Conservation (phyloP, 2,113 vertebrate genomes). For the Guaruba guarouba region DNA sequence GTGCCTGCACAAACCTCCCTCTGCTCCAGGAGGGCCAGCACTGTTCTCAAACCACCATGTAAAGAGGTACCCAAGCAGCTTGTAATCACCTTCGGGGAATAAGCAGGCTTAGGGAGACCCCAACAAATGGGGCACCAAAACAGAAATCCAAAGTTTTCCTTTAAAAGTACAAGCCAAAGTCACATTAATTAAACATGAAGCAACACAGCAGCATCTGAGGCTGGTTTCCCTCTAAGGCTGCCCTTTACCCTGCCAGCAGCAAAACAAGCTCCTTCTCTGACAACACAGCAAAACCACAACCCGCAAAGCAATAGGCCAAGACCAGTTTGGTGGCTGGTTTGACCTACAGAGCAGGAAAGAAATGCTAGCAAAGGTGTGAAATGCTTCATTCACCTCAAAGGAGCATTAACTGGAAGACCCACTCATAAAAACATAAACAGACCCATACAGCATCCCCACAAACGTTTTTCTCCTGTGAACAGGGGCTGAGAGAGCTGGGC, state of each 20-base stretch:
- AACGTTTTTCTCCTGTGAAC: neutral
- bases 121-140: neutral
- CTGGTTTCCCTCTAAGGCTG: neutral
- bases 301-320: neutral
- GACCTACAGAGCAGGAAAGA: neutral
- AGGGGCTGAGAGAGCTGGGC: neutral
- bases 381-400: rapidly evolving
- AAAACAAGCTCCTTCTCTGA: neutral
- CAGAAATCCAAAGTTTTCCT: neutral
- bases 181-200: rapidly evolving
- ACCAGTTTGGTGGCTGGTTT: neutral
- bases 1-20: rapidly evolving
- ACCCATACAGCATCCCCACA: neutral
- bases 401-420: rapidly evolving
- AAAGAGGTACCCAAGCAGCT: neutral
- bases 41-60: rapidly evolving
- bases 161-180: neutral
- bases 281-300: neutral
- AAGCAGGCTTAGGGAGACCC: neutral
- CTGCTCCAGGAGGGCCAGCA: neutral
- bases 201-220: rapidly evolving
- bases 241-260: neutral
- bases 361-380: rapidly evolving
- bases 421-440: rapidly evolving
- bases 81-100: rapidly evolving